phyloP scores from a whole-genome alignment of 2,113 vertebrate species.

The Natator depressus region DNA sequence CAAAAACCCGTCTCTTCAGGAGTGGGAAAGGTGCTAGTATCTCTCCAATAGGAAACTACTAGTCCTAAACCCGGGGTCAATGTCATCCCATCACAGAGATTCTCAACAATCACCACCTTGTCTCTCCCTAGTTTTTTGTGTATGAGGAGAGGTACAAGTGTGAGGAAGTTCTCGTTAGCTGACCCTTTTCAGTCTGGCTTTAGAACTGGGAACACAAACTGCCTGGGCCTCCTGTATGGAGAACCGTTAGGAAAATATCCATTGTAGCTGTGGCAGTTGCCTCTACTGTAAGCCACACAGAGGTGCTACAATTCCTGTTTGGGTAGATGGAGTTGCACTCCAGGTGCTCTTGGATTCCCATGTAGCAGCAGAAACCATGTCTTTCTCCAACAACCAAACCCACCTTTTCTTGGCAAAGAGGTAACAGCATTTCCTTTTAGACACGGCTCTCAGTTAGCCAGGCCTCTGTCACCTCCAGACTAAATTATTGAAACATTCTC shows the following conservation, averaged over 20 bases:
- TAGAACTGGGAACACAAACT: neutral
- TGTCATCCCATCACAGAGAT: neutral
- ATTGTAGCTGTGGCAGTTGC: neutral
- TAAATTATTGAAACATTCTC: neutral
- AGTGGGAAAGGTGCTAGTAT: neutral
- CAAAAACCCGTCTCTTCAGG: neutral
- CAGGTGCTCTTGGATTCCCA: neutral
- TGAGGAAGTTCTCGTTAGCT: neutral
- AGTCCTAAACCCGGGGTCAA: neutral
- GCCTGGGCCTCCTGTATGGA: neutral
- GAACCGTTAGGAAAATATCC: neutral
- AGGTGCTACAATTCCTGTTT: neutral
- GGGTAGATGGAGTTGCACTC: neutral
- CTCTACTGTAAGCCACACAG: neutral
- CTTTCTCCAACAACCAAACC: neutral
- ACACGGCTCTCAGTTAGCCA: neutral
- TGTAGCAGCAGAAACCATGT: neutral
- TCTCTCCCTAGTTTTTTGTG: accelerated
- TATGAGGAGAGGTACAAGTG: neutral
- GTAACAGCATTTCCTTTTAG: neutral
- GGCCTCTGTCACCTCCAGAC: neutral
- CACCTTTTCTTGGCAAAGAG: neutral
- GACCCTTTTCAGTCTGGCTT: neutral
- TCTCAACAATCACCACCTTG: neutral
- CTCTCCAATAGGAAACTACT: neutral